These are phyloP conservation scores for Drosophila imparisetae DNA, from an alignment of 2,888 invertebrate species.

Conservation along the genomic window DNA sequence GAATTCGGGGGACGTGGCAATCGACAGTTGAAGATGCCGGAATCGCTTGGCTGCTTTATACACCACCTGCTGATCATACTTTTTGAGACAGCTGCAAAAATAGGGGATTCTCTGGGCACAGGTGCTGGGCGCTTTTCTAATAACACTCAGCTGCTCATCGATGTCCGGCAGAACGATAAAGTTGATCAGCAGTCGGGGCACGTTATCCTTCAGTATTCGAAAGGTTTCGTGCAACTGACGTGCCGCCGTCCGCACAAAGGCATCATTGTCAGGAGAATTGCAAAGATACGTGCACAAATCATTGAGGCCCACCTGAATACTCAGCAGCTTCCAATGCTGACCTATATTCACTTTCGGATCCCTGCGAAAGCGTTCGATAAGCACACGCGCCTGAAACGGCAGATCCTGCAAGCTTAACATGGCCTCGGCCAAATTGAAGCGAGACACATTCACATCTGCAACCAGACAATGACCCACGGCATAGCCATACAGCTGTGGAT, in stretches of 20 bases:
- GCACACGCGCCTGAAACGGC: constrained; percentile 86
- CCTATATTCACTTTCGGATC: constrained; percentile 86
- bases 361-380: constrained; percentile 85
- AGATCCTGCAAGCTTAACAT: constrained; percentile 86
- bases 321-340: constrained; percentile 87
- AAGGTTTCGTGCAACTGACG: constrained; percentile 83
- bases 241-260: constrained; percentile 84
- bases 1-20: constrained; percentile 33
- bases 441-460: constrained; percentile 73
- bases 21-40: neutral
- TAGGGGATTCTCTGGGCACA: constrained; percentile 3
- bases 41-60: constrained; percentile 13
- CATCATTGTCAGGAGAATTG: constrained; percentile 83
- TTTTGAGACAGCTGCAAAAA: constrained; percentile 15
- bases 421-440: constrained; percentile 87
- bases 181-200: constrained; percentile 87
- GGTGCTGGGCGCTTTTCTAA: neutral
- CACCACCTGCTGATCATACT: neutral
- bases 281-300: constrained; percentile 87
- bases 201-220: constrained; percentile 85
- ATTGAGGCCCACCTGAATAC: constrained; percentile 87
- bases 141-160: constrained; percentile 20
- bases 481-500: constrained; percentile 87
- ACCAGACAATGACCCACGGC: constrained; percentile 85
- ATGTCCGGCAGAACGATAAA: constrained; percentile 86